phyloP scores from a whole-genome alignment of 2,888 invertebrate genomes.

The Pollenia griseotomentosa region DNA sequence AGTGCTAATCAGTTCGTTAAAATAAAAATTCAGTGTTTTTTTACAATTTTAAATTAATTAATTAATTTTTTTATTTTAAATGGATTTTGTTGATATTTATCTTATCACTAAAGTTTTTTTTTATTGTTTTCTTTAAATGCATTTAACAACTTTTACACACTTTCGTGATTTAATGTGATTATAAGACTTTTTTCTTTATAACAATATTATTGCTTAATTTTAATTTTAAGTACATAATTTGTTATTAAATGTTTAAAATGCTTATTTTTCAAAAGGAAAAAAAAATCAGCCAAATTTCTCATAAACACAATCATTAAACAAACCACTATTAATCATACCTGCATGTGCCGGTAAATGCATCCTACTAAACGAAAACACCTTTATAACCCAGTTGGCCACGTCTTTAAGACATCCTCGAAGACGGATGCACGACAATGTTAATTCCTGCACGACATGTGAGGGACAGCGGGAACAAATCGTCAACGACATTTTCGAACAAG shows the following conservation, averaged over 20 bases:
- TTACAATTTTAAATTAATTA: conserved; percentile 4
- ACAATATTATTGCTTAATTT: no score
- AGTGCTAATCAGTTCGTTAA: neutral
- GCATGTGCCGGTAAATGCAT: conserved; percentile 26
- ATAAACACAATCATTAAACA: conserved; percentile 1
- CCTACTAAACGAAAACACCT: conserved; percentile 5
- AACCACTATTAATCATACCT: neutral
- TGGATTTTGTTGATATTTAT: conserved; percentile 10
- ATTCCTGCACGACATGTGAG: no score
- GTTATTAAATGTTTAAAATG: no score
- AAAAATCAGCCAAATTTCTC: neutral
- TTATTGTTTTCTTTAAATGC: neutral
- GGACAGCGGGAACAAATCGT: no score
- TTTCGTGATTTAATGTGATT: conserved; percentile 44
- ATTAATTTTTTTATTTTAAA: neutral
- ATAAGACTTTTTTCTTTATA: neutral
- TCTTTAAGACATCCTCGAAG: no score
- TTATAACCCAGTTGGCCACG: no score
- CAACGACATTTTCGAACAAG: no score
- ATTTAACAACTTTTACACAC: neutral
- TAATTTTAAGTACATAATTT: no score
- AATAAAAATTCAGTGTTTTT: conserved; percentile 13
- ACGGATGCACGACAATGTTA: no score
- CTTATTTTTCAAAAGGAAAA: neutral
- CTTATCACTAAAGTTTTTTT: conserved; percentile 11